phyloP scores from a whole-genome alignment of 2,797 vertebrate genomes.

The Centropyge bicolor region DNA sequence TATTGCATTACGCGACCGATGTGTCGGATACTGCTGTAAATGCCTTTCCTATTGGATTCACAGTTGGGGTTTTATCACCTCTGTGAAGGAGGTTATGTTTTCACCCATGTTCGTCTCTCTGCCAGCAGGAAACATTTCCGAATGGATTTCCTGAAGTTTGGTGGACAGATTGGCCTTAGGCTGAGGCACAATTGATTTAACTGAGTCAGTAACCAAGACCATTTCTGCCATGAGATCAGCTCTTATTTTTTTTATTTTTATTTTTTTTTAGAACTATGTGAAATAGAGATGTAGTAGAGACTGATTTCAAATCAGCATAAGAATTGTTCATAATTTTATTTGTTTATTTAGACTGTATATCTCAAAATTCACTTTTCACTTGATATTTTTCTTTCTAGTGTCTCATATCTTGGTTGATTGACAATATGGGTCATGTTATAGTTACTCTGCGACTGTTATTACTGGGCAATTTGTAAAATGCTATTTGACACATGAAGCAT shows the following conservation, averaged over 20 bases:
- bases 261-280: not conserved
- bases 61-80: conserved; percentile 29
- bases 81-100: conserved; percentile 29
- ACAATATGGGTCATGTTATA: not conserved
- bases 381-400: not conserved
- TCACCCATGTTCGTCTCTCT: not conserved
- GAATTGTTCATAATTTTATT: not conserved
- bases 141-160: conserved; percentile 54
- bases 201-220: conserved; percentile 31
- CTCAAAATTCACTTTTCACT: not conserved
- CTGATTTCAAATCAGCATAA: not conserved
- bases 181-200: conserved; percentile 63
- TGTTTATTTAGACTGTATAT: not conserved
- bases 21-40: conserved; percentile 53
- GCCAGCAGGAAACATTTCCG: conserved; percentile 44
- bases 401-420: not conserved
- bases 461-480: not conserved
- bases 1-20: conserved; percentile 42
- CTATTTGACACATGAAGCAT: not conserved
- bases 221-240: conserved; percentile 16
- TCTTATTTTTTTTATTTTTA: conserved; percentile 4
- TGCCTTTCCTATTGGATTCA: conserved; percentile 35
- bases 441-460: conserved; percentile 2
- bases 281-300: not conserved
- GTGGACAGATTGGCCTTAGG: conserved; percentile 37